A percentile compares a stretch with the other conserved stretches of the same genome.
Conservation (phyloP, 2,797 vertebrate species). For the Megalops cyprinoides region DNA sequence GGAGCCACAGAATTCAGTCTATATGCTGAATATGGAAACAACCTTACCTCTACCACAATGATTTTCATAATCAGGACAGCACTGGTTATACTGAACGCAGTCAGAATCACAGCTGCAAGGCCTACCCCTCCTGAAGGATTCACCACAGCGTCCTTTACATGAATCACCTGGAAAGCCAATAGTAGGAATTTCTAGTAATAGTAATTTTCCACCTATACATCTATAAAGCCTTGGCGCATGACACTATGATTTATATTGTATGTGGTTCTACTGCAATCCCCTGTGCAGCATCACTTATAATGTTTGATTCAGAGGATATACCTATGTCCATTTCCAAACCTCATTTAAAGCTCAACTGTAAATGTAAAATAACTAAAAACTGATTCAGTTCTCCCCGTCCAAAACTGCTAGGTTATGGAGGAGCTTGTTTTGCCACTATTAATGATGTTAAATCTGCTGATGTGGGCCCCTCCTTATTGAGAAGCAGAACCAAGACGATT, state of each 20-base stretch:
- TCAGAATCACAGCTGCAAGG: constrained; percentile 84
- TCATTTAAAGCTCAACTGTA: background rate
- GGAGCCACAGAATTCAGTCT: background rate
- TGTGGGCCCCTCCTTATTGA: too few species aligned
- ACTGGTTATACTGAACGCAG: constrained; percentile 80
- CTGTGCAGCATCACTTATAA: background rate
- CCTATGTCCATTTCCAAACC: background rate
- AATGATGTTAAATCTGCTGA: too few species aligned
- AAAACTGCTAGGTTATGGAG: background rate
- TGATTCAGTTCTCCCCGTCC: background rate
- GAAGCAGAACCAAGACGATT: background rate
- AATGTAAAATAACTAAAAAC: background rate
- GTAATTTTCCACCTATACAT: background rate
- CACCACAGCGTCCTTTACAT: constrained; percentile 90
- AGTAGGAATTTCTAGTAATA: background rate
- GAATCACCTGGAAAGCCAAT: constrained; percentile 73
- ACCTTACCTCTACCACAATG: constrained; percentile 78
- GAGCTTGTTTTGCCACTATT: background rate
- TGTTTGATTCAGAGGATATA: background rate
- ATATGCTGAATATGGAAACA: background rate
- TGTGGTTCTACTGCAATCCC: too few species aligned
- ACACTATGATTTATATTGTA: too few species aligned
- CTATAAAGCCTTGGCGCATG: background rate
- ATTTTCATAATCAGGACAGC: constrained; percentile 79
- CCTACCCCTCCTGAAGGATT: constrained; percentile 80